phyloP scores from a whole-genome alignment of 1,140 invertebrate genomes.

The Augochlora pura region DNA sequence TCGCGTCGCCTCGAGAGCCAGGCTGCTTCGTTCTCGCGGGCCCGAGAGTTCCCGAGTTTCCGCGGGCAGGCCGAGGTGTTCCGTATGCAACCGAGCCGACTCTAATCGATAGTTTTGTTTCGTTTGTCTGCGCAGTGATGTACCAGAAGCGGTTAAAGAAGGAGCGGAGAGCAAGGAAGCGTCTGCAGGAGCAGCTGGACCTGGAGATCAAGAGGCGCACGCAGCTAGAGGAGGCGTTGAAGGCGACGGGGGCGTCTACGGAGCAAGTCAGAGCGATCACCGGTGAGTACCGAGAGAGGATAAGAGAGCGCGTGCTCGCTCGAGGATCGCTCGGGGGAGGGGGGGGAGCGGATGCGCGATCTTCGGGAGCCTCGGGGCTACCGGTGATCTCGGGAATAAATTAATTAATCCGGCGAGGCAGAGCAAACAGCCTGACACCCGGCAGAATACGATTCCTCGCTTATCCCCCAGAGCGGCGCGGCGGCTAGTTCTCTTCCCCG shows the following conservation, averaged over 20 bases:
- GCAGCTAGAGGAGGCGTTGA: constrained; percentile 90
- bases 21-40: no score
- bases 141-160: constrained; percentile 93
- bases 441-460: constrained; percentile 75
- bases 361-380: constrained; percentile 56
- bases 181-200: constrained; percentile 91
- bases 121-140: constrained; percentile 85
- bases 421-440: constrained; percentile 75
- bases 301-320: constrained; percentile 10
- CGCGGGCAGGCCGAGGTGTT: no score
- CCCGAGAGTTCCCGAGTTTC: no score
- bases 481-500: constrained; percentile 63
- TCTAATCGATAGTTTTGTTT: background rate
- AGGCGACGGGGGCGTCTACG: constrained; percentile 86
- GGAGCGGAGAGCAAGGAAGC: constrained; percentile 89
- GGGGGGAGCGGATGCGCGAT: constrained; percentile 1
- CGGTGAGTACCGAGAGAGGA: constrained; percentile 80
- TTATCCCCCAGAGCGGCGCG: constrained; percentile 63
- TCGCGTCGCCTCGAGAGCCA: no score
- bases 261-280: constrained; percentile 90
- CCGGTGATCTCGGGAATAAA: constrained; percentile 71
- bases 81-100: no score
- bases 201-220: constrained; percentile 87
- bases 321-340: background rate
- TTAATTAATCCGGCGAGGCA: constrained; percentile 74